Base-by-base conservation (phyloP, 2,888 invertebrate species). In the Rapana venosa region DNA sequence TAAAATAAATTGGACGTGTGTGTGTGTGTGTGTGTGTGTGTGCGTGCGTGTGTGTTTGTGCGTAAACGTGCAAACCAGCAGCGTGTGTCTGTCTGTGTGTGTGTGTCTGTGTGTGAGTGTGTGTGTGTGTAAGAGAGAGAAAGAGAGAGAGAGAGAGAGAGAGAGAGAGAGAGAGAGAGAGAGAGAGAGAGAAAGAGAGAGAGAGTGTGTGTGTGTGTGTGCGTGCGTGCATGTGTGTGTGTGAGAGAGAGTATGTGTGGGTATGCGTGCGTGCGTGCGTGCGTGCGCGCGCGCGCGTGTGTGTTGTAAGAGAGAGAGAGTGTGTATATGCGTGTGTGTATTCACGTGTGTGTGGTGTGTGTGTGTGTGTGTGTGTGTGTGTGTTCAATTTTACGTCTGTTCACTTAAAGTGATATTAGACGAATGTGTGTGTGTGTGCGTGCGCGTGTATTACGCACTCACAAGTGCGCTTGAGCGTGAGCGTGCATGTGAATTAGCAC, bases 21-120 rank as follows among this genome's bases (percentile, higher is more conserved):
- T n/a, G 70, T 22, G 70, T 26, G 70, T 22, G 70, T 70, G 70
- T 22, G 70, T 70, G n/a, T 15, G 70, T 70, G 22, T 70, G 70
- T 20, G 61, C 61, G 58, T 58, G 15, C 15, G 58, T 58, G 15
- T 58, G 58, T 58, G 15, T 58, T 8, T 58, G 58, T 58, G 58
- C 58, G 15, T 58, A 58, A 13, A 58, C 15, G 15, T 58, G 15
- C 15, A 58, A 13, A 58, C 15, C 8, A 13, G 15, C 15, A 58
- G n/a, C n/a, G n/a, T 58, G 15, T 58, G 15, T 58, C 8, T 58
- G 15, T 70, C 5, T 70, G 70, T 70, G 70, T 70, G 70, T 70
- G 70, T 70, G 70, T 70, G 70, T 70, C 22, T 70, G 70, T 70
- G 70, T 70, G 70, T 70, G 70, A 22, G 70, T 70, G 70, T 70